Evolutionary conservation across 2,888 invertebrate species (phyloP).

Genomic region (Drosophila dives): DNA sequence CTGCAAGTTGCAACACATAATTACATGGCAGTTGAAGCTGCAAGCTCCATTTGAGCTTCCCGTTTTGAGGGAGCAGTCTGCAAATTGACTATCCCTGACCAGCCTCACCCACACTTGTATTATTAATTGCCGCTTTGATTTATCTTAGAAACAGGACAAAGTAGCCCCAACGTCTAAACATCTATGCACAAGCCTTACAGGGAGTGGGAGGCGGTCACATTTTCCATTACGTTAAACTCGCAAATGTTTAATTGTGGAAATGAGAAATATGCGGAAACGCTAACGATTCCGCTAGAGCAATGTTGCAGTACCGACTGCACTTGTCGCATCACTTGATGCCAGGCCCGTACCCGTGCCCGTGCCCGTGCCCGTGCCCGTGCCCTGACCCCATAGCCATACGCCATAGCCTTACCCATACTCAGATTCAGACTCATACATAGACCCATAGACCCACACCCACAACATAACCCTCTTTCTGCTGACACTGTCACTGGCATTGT

Average conservation of each 20-base stretch:
- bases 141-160: slow-evolving; percentile 64
- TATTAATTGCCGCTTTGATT: slow-evolving; percentile 78
- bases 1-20: slow-evolving; percentile 50
- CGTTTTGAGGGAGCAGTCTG: slow-evolving; percentile 54
- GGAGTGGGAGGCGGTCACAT: slow-evolving; percentile 18
- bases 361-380: slow-evolving; percentile 10
- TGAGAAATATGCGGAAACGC: slow-evolving; percentile 82
- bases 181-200: not conserved
- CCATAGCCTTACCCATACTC: not conserved
- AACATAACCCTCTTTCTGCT: slow-evolving; percentile 9
- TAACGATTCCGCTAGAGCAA: slow-evolving; percentile 80
- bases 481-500: slow-evolving; percentile 66
- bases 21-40: slow-evolving; percentile 58
- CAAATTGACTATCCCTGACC: slow-evolving; percentile 46
- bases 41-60: slow-evolving; percentile 74
- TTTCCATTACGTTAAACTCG: slow-evolving; percentile 66
- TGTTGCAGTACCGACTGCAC: slow-evolving; percentile 69
- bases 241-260: slow-evolving; percentile 81
- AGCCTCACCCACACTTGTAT: slow-evolving; percentile 45
- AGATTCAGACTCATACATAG: slow-evolving; percentile 4
- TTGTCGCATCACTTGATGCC: slow-evolving; percentile 80
- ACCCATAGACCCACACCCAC: slow-evolving; percentile 4
- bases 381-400: slow-evolving; percentile 1
- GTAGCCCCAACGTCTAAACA: not conserved
- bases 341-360: slow-evolving; percentile 45